Evolutionary conservation across 2,113 vertebrate species (phyloP).

Genomic region (Pollachius pollachius): DNA sequence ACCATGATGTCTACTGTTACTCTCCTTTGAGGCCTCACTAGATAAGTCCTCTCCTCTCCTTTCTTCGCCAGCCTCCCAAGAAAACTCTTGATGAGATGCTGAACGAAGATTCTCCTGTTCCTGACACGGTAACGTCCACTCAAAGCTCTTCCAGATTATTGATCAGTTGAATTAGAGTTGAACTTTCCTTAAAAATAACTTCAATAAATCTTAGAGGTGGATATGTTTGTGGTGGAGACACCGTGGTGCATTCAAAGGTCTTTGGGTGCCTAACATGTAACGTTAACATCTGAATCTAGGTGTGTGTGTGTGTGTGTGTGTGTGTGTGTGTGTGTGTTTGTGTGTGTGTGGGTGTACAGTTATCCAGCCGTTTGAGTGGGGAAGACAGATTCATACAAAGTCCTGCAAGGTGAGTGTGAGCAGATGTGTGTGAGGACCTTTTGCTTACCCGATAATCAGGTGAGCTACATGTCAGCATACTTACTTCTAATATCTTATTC

Average conservation of each 20-base stretch:
- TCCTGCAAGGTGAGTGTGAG: background rate
- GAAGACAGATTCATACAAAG: background rate
- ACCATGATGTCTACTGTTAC: too few species aligned
- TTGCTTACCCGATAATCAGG: too few species aligned
- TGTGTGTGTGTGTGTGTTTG: background rate
- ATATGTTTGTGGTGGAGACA: too few species aligned
- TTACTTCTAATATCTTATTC: too few species aligned
- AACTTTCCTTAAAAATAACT: too few species aligned
- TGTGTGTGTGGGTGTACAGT: background rate
- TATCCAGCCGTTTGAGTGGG: background rate
- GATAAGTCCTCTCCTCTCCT: background rate
- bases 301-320: too few species aligned
- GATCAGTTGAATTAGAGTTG: background rate
- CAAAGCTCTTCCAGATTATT: background rate
- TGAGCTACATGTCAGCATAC: too few species aligned
- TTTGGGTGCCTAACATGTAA: too few species aligned
- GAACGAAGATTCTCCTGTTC: background rate
- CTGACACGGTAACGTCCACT: background rate
- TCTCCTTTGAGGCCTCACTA: background rate
- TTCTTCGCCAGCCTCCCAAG: slow-evolving; percentile 1
- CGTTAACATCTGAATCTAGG: too few species aligned
- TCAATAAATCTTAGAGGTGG: too few species aligned
- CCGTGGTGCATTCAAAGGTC: too few species aligned
- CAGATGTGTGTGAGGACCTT: background rate
- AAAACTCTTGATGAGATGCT: slow-evolving; percentile 4